These are phyloP conservation scores for Mustela lutreola DNA, from an alignment of 2,113 vertebrate species.

Conservation along the genomic window DNA sequence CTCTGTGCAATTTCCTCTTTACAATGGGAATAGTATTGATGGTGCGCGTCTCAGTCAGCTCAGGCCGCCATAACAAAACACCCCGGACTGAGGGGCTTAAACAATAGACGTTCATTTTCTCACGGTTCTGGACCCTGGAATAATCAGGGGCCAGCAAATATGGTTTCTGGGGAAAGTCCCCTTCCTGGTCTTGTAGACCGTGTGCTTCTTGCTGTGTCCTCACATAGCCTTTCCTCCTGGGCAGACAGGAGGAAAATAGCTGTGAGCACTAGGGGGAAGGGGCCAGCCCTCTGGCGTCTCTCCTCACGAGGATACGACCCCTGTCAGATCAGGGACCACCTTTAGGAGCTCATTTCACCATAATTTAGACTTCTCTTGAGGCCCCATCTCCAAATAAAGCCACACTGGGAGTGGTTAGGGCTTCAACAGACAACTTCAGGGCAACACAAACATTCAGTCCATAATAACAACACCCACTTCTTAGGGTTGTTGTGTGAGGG, in stretches of 20 bases:
- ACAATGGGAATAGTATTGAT: not conserved
- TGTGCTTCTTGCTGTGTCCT: not conserved
- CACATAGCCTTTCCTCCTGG: not conserved
- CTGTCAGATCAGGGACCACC: not conserved
- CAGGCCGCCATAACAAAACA: not conserved
- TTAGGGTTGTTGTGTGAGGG: not conserved
- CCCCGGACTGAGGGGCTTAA: not conserved
- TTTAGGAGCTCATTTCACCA: not conserved
- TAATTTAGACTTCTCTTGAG: not conserved
- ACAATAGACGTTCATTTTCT: not conserved
- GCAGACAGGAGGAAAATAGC: too few relatives aligned
- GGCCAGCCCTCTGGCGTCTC: not conserved
- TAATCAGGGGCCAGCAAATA: not conserved
- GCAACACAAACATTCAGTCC: not conserved
- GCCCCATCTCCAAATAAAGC: not conserved
- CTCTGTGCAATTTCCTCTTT: not conserved
- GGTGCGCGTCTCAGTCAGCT: not conserved
- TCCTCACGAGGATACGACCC: not conserved
- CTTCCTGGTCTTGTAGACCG: not conserved
- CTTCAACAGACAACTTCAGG: not conserved
- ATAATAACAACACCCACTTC: not conserved
- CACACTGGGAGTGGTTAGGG: not conserved
- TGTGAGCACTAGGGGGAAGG: rapidly evolving
- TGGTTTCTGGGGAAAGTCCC: not conserved
- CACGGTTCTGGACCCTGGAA: not conserved